A percentile compares a stretch with the other conserved stretches of the same genome.
phyloP scores from a whole-genome alignment of 1,140 invertebrate species.

The Gryllus bimaculatus region DNA sequence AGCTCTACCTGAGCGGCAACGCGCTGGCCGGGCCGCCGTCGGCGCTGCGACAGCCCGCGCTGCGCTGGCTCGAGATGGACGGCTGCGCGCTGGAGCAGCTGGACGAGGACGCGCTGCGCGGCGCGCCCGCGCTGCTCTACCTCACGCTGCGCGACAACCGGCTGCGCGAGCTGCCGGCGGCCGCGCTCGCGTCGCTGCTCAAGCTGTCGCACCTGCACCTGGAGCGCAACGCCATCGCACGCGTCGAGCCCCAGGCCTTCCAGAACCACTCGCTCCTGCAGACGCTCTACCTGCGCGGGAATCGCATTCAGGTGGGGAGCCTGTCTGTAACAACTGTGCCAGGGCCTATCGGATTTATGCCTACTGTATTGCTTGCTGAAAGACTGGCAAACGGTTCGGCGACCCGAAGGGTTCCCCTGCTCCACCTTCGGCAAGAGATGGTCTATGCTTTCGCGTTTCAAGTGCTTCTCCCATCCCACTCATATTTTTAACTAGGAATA shows the following conservation, averaged over 20 bases:
- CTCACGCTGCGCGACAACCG: neutral
- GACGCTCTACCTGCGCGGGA: neutral
- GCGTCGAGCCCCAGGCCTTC: neutral
- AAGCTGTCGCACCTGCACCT: neutral
- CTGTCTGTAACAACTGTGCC: too few relatives aligned
- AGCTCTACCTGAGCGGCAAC: neutral
- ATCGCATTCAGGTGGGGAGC: neutral
- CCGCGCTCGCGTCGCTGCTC: neutral
- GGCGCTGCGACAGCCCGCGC: neutral
- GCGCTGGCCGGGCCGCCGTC: neutral
- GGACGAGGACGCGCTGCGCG: neutral
- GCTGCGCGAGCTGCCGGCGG: neutral
- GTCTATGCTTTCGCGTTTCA: too few relatives aligned
- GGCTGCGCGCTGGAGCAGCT: neutral
- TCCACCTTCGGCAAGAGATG: too few relatives aligned
- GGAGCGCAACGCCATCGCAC: neutral
- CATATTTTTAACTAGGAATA: too few relatives aligned
- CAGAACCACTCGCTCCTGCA: neutral
- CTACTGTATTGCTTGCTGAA: too few relatives aligned
- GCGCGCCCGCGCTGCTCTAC: neutral
- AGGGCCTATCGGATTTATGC: too few relatives aligned
- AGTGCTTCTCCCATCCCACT: too few relatives aligned
- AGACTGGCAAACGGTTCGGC: too few relatives aligned
- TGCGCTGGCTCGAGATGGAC: neutral
- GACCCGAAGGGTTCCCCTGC: too few relatives aligned